These are phyloP conservation scores for Rhinopithecus roxellana DNA, from an alignment of 2,113 vertebrate genomes.

Conservation along the genomic window DNA sequence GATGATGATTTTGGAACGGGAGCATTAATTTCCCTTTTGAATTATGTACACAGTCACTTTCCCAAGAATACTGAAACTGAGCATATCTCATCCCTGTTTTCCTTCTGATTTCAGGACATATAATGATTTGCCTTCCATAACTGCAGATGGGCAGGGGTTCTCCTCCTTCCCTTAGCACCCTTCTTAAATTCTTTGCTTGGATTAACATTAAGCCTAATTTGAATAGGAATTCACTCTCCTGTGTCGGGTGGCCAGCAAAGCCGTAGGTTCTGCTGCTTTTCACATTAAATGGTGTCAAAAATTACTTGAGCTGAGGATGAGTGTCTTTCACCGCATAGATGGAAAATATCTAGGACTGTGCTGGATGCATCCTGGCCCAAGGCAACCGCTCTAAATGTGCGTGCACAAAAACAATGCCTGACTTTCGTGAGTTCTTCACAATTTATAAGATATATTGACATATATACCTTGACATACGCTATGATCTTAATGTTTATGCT, in stretches of 20 bases:
- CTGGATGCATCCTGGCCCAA: not conserved
- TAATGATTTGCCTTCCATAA: not conserved
- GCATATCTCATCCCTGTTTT: not conserved
- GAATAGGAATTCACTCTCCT: not conserved
- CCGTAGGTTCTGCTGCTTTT: not conserved
- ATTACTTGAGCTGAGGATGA: not conserved
- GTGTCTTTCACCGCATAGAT: not conserved
- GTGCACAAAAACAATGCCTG: not conserved
- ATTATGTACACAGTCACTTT: not conserved
- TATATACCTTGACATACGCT: not conserved
- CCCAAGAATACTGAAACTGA: constrained; percentile 9
- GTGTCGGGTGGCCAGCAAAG: not conserved
- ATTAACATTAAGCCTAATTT: not conserved
- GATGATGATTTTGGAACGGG: not conserved
- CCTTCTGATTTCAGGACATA: not conserved
- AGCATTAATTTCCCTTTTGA: constrained; percentile 17
- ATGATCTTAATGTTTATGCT: not conserved
- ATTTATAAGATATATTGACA: not conserved
- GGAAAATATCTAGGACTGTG: not conserved
- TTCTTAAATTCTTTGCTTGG: not conserved
- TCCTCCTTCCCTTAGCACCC: not conserved
- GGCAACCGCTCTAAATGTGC: not conserved
- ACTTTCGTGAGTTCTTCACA: not conserved
- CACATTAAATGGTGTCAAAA: not conserved
- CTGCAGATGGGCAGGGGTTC: not conserved